Evolutionary conservation across 1,140 invertebrate genomes (phyloP), one percentile per base, ranked within the genome.

Genomic region (Sarcophaga bullata): DNA sequence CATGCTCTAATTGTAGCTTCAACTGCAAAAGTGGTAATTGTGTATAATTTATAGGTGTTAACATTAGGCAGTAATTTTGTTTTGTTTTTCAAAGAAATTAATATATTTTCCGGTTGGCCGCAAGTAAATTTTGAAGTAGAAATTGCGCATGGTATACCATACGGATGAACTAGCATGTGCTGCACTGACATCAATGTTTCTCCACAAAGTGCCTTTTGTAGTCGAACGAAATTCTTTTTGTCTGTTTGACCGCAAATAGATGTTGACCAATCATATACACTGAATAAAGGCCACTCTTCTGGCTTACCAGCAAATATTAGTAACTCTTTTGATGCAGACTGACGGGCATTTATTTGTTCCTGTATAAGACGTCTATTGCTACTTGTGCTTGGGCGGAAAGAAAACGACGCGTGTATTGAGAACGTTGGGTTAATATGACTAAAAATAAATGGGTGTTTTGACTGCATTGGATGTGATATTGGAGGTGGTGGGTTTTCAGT

Each of bases 251-350:
- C n/a, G n/a, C n/a, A 81, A 48, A 81, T 37, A 8, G 11, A n/a
- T 9, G 52, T 81, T 13, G 80, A 81, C 52, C 58, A 62, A 6
- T 81, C 80, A 62, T 47, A 81, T 46, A 37, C 73, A n/a, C n/a
- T n/a, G n/a, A n/a, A 81, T 17, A 81, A 19, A 3, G 80, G 80
- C 80, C 80, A 81, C 10, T 81, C 80, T 47, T 81, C 80, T 4
- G 54, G 80, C 7, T n/a, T 17, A 9, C 58, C 80, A 8, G 58
- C 17, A 73, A 81, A 81, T 17, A 48, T 72, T 11, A 68, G 80
- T n/a, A 81, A 46, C 11, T 81, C 80, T 72, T 81, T 81, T 37
- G 80, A 62, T 2, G 73, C 46, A n/a, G n/a, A n/a, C n/a, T 81
- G 58, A 13, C n/a, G n/a, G n/a, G n/a, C n/a, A n/a, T n/a, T n/a